phyloP scores from a whole-genome alignment of 2,888 invertebrate genomes.

The Rugalucina vietnamica region DNA sequence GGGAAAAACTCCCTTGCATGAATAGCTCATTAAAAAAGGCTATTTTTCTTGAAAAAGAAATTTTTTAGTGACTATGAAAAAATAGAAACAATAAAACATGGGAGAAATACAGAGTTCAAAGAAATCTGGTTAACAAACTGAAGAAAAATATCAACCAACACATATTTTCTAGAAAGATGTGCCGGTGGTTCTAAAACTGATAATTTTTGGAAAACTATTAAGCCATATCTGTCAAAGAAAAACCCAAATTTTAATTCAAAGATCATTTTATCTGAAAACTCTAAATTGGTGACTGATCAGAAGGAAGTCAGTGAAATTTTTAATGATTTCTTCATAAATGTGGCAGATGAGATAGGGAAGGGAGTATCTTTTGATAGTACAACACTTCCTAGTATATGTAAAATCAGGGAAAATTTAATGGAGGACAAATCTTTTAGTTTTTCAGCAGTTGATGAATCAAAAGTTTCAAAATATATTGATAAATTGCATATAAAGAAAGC shows the following conservation, averaged over 20 bases:
- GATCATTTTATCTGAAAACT: background rate
- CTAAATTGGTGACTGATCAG: background rate
- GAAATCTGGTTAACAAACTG: background rate
- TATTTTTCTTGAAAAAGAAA: background rate
- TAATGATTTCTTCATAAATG: no score
- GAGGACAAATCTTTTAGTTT: background rate
- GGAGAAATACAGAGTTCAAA: background rate
- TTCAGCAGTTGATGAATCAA: background rate
- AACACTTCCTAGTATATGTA: background rate
- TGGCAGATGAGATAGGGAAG: background rate
- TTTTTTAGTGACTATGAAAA: background rate
- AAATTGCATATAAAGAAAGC: background rate
- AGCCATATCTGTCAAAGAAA: constrained; percentile 3
- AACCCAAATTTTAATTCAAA: background rate
- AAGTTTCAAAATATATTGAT: background rate
- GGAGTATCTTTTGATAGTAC: background rate
- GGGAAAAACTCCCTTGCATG: background rate
- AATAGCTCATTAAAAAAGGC: background rate
- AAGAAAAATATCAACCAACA: background rate
- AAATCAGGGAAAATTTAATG: background rate
- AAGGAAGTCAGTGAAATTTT: background rate
- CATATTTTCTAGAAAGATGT: constrained; percentile 6
- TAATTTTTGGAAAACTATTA: constrained; percentile 5
- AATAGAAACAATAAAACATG: background rate
- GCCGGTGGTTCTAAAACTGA: background rate